phyloP scores from a whole-genome alignment of 1,140 invertebrate genomes.

The Pygmarrhopalites habei region DNA sequence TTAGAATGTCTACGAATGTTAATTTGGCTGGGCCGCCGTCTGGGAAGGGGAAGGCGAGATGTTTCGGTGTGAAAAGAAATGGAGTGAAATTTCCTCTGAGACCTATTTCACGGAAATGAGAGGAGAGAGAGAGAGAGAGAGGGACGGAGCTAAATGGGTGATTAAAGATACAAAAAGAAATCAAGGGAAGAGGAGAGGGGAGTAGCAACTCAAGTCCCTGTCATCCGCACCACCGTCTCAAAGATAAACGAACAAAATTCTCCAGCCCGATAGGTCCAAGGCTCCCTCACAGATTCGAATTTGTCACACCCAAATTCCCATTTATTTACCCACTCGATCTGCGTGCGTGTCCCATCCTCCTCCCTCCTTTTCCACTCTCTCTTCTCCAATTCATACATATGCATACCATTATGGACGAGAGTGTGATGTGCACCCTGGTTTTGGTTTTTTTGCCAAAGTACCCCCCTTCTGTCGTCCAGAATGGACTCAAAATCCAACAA shows the following conservation, averaged over 20 bases:
- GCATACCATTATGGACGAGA: neutral
- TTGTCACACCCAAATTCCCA: conserved; percentile 37
- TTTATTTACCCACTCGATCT: conserved; percentile 28
- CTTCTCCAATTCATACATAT: neutral
- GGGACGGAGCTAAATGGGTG: conserved; percentile 32
- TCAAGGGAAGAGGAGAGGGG: no score
- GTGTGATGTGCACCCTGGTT: no score
- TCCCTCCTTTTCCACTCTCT: neutral
- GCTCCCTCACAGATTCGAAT: conserved; percentile 36
- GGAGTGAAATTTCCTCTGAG: conserved; percentile 27
- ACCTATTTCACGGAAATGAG: conserved; percentile 36
- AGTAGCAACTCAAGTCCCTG: conserved; percentile 35
- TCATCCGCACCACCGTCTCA: conserved; percentile 30
- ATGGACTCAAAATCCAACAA: no score
- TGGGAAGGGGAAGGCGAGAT: conserved; percentile 17
- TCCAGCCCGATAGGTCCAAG: conserved; percentile 21
- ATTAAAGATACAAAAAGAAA: conserved; percentile 39
- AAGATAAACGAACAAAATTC: conserved; percentile 27
- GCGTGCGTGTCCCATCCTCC: neutral
- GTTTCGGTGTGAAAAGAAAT: conserved; percentile 32
- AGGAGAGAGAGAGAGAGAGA: conserved; percentile 28
- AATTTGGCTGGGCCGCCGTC: conserved; percentile 43
- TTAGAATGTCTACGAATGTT: conserved; percentile 52
- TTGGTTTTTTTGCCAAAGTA: no score
- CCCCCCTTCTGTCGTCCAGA: no score